Base-by-base conservation (phyloP, 1,140 invertebrate genomes). In the Drosophila erecta region DNA sequence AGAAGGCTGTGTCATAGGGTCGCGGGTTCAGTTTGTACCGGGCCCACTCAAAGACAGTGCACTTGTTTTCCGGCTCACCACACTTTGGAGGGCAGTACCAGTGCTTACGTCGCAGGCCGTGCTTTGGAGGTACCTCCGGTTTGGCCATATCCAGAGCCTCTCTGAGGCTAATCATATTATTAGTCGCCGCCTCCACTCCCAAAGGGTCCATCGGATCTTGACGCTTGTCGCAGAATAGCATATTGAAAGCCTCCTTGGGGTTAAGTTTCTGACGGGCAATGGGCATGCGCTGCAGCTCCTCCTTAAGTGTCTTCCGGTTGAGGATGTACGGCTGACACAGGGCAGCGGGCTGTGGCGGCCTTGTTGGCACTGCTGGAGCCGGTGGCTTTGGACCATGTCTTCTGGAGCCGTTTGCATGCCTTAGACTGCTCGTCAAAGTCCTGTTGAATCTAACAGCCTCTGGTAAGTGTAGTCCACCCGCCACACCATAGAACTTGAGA, bases 11-110 rank as follows among this genome's bases (percentile, higher is more conserved):
- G 1, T 85, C 50, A 14, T 60, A 50, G 10, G 60, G 37, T 14
- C 15, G 2, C 0, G 77, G 12, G 40, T 81, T 41, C 14, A 53
- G 3, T 10, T 74, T 74, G 54, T 81, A 86, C 35, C 62, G 81
- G 10, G 41, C 55, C 81, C 81, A 78, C 40, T 85, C 74, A 17
- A 59, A 81, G 2, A 44, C 37, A 0, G 69, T 78, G 58, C 83
- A 87, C 15, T 57, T 40, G 12, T 56, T 85, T 8, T 61, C 46
- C 2, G 35, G 2, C 10, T 62, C 47, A 0, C 27, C 50, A 27
- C 60, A 75, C 2, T 55, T 41, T 2, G 56, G 2, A 1, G 47
- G 43, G 14, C 83, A 85, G 24, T 78, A 67, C 12, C 15, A 38
- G 27, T 67, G 33, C 0, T 58, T 62, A 0, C 49, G 15, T 1